A percentile compares a stretch with the other conserved stretches of the same genome.
Conservation (phyloP, 2,113 vertebrate species). For the Hiodon alosoides region DNA sequence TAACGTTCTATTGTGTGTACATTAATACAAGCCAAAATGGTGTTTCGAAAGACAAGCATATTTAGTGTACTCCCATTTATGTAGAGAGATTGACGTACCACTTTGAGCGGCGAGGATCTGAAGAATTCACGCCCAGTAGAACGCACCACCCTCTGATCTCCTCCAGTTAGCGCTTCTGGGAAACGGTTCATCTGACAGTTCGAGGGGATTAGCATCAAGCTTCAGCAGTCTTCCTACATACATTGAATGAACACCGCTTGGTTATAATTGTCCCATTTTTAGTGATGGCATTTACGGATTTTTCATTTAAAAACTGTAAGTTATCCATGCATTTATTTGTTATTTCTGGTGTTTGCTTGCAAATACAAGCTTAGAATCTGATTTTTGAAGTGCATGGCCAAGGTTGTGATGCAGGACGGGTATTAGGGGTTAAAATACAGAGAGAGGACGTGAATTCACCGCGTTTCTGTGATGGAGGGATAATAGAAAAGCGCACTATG, state of each 20-base stretch:
- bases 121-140: constrained; percentile 30
- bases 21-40: not conserved
- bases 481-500: constrained; percentile 18
- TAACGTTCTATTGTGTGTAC: not conserved
- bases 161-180: constrained; percentile 45
- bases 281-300: constrained; percentile 53
- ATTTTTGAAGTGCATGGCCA: not conserved
- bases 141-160: constrained; percentile 44
- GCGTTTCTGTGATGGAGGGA: not conserved
- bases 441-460: constrained; percentile 17
- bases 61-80: constrained; percentile 6
- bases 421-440: not conserved
- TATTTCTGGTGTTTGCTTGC: not conserved
- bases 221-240: constrained; percentile 33
- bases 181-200: constrained; percentile 36
- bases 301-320: constrained; percentile 55
- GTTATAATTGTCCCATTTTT: constrained; percentile 27
- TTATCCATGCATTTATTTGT: constrained; percentile 30
- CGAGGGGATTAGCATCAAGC: constrained; percentile 33
- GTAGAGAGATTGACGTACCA: constrained; percentile 39
- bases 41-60: not conserved
- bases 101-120: constrained; percentile 58
- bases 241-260: constrained; percentile 32
- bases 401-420: not conserved
- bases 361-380: not conserved